Conservation (phyloP, 2,797 vertebrate species). For the Poeciliopsis turneri region DNA sequence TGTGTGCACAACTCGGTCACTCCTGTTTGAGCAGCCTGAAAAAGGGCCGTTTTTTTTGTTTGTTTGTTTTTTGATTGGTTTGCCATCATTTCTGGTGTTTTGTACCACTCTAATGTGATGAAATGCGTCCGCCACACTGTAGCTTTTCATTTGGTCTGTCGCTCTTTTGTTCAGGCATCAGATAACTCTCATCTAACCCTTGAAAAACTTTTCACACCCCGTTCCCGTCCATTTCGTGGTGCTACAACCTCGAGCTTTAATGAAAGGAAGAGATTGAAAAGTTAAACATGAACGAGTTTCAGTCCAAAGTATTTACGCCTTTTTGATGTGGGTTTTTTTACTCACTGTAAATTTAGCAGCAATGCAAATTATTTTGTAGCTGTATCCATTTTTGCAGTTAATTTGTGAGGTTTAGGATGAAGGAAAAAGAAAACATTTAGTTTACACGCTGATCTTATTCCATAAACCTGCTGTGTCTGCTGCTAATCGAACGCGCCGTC, state of each 20-base stretch:
- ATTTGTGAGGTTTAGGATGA: neutral
- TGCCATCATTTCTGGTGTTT: slow-evolving; percentile 13
- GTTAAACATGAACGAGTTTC: slow-evolving; percentile 16
- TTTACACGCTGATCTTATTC: neutral
- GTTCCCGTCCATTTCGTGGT: neutral
- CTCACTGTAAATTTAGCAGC: neutral
- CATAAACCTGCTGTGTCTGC: neutral
- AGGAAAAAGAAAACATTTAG: neutral
- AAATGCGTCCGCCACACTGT: slow-evolving; percentile 5
- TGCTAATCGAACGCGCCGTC: neutral
- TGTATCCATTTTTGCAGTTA: neutral
- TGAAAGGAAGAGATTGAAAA: slow-evolving; percentile 24
- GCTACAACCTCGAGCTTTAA: neutral
- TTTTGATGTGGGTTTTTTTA: neutral
- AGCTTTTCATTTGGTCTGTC: neutral
- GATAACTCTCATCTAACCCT: slow-evolving; percentile 1
- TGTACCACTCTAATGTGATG: neutral
- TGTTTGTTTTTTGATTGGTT: slow-evolving; percentile 13
- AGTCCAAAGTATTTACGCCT: neutral
- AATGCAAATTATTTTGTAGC: neutral
- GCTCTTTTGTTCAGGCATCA: neutral
- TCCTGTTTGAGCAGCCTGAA: slow-evolving; percentile 7
- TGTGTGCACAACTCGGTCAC: slow-evolving; percentile 1
- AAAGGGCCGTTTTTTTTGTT: neutral
- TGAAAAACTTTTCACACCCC: neutral